A percentile compares a stretch with the other conserved stretches of the same genome.
phyloP scores from a whole-genome alignment of 2,888 invertebrate genomes.

The Acanthosoma haemorrhoidale region DNA sequence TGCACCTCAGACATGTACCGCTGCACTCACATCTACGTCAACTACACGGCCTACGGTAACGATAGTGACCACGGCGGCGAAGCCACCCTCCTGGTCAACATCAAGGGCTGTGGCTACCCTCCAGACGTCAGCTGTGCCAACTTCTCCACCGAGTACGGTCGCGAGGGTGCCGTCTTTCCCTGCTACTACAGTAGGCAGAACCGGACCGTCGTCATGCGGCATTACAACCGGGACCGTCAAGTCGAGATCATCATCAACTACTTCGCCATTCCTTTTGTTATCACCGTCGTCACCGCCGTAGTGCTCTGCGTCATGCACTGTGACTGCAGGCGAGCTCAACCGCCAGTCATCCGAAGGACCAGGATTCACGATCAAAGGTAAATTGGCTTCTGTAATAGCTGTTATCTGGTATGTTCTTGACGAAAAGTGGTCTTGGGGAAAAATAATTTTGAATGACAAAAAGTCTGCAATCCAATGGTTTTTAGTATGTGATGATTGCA shows the following conservation, averaged over 20 bases:
- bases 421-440: no score
- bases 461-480: no score
- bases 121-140: slow-evolving; percentile 70
- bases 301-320: slow-evolving; percentile 82
- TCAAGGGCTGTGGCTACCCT: slow-evolving; percentile 79
- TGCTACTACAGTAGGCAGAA: slow-evolving; percentile 72
- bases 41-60: slow-evolving; percentile 41
- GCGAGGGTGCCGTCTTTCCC: slow-evolving; percentile 60
- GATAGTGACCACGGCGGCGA: slow-evolving; percentile 44
- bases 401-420: no score
- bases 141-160: slow-evolving; percentile 65
- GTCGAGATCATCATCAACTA: slow-evolving; percentile 76
- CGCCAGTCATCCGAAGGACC: slow-evolving; percentile 45
- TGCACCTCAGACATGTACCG: slow-evolving; percentile 72
- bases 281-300: slow-evolving; percentile 77
- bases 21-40: slow-evolving; percentile 62
- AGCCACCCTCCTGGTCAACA: slow-evolving; percentile 67
- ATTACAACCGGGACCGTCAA: slow-evolving; percentile 77
- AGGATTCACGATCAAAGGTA: slow-evolving; percentile 48
- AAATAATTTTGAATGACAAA: no score
- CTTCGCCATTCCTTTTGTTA: slow-evolving; percentile 75
- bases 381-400: no score
- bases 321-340: slow-evolving; percentile 55
- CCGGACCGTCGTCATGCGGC: slow-evolving; percentile 73
- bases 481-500: no score